phyloP scores from a whole-genome alignment of 1,140 invertebrate species.

The Drosophila sproati region DNA sequence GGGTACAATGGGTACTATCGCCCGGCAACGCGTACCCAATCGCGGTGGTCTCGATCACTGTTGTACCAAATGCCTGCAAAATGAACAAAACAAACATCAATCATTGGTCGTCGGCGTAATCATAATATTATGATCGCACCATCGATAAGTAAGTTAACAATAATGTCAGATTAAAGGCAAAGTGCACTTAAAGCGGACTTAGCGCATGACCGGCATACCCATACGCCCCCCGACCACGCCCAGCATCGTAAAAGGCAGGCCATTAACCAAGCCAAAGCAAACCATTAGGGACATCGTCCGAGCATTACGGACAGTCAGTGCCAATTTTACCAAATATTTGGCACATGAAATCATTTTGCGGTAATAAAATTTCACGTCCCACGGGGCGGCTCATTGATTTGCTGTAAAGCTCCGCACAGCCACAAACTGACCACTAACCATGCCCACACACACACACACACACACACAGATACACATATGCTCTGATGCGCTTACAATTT shows the following conservation, averaged over 20 bases:
- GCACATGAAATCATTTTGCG: constrained; percentile 82
- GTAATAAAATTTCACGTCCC: constrained; percentile 73
- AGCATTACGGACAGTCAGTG: constrained; percentile 44
- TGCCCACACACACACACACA: neutral
- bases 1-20: constrained; percentile 85
- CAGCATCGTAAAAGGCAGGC: constrained; percentile 46
- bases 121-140: constrained; percentile 31
- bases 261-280: constrained; percentile 69
- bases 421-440: constrained; percentile 52
- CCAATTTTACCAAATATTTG: constrained; percentile 80
- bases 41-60: constrained; percentile 84
- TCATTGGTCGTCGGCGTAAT: constrained; percentile 28
- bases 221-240: constrained; percentile 79
- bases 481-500: constrained; percentile 9
- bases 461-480: no score
- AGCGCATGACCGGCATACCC: constrained; percentile 65
- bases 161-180: constrained; percentile 58
- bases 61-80: constrained; percentile 84
- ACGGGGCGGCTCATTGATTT: constrained; percentile 68
- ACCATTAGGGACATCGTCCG: constrained; percentile 53
- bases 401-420: constrained; percentile 63
- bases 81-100: neutral
- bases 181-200: constrained; percentile 70
- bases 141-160: constrained; percentile 69
- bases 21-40: constrained; percentile 84